Evolutionary conservation across 2,113 vertebrate genomes (phyloP).

Genomic region (Sander lucioperca): DNA sequence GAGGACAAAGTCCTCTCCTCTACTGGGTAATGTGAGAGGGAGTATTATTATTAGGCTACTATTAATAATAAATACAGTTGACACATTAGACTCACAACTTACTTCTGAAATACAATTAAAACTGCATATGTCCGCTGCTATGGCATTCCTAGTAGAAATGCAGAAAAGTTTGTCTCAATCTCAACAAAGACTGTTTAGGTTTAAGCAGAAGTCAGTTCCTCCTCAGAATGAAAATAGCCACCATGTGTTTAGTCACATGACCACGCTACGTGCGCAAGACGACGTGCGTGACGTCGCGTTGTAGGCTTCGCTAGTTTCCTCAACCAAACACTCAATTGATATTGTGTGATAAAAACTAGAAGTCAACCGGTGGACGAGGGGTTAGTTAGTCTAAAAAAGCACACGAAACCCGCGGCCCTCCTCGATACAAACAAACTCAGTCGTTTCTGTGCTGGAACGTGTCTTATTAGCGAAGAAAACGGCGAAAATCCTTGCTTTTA

Average conservation of each 20-base stretch:
- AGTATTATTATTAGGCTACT: not conserved
- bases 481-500: slow-evolving; percentile 24
- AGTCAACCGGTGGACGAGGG: slow-evolving; percentile 53
- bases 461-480: slow-evolving; percentile 6
- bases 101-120: not conserved
- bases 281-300: slow-evolving; percentile 71
- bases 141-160: not conserved
- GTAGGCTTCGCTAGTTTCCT: slow-evolving; percentile 77
- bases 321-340: slow-evolving; percentile 73
- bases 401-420: not conserved
- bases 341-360: slow-evolving; percentile 68
- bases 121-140: not conserved
- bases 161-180: not conserved
- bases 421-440: not conserved
- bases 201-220: too few species aligned
- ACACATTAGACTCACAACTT: not conserved
- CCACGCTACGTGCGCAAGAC: slow-evolving; percentile 58
- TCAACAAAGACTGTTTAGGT: not conserved
- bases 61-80: not conserved
- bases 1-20: not conserved
- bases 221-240: slow-evolving; percentile 62
- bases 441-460: not conserved
- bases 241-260: slow-evolving; percentile 83
- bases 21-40: not conserved
- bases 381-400: slow-evolving; percentile 14